Evolutionary conservation across 2,888 invertebrate genomes (phyloP), one percentile per base, ranked within the genome.

Genomic region (Oasisia sp.): DNA sequence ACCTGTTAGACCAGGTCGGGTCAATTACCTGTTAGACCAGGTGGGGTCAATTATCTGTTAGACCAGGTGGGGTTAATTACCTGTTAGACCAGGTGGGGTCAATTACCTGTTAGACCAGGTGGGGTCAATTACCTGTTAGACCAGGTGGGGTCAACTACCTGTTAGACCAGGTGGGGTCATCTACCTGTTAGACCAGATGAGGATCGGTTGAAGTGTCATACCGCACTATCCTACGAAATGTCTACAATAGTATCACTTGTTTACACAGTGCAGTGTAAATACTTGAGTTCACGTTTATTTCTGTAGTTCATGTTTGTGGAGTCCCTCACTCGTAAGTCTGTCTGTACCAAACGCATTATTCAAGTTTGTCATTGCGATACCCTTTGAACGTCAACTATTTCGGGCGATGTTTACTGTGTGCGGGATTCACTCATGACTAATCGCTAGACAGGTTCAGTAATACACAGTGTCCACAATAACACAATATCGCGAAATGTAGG

Each of bases 1-100:
- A 38, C 38, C 98, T 98, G 98, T 98, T 98, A 94, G 98, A 99
- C 95, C 98, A 98, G 96, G 97, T 98, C 0, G 98, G 98, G 97
- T 97, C 0, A 97, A 97, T 93, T 97, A 97, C 94, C 96, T 98
- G 2, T 95, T 97, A 27, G 95, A 96, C 89, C 96, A 97, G 96
- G 97, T 97, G 94, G 89, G 92, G n/a, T 32, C 0, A 56, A 56
- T 11, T 11, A 14, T 11, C 11, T 56, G 56, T 19, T 56, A 27
- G 12, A 27, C 19, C 32, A 50, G 11, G 58, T 38, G 38, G 38
- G 38, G 38, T 38, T 4, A 38, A 38, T 38, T 38, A 38, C 38
- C 38, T 38, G 38, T 4, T 38, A 38, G 38, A 38, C 38, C 4
- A 38, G 38, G 38, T 90, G 74, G 32, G 56, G 56, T 19, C 4